Conservation (phyloP, 1,140 invertebrate genomes). For the Micrasema minimum region DNA sequence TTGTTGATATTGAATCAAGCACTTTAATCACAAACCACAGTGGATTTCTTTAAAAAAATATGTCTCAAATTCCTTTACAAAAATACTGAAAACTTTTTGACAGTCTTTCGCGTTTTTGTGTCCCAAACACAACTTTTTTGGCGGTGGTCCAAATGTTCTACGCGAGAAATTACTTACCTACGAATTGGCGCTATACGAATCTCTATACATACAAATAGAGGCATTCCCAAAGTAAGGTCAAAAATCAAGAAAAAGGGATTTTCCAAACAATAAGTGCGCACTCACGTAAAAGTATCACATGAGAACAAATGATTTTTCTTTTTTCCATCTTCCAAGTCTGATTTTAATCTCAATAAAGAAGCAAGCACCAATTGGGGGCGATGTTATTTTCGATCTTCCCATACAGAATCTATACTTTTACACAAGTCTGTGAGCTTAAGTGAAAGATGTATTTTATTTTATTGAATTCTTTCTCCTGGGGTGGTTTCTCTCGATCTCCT, state of each 20-base stretch:
- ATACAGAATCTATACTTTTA: neutral
- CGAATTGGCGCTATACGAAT: slow-evolving; percentile 10
- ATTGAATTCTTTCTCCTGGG: too few species aligned
- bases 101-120: neutral
- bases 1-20: too few species aligned
- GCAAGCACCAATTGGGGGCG: neutral
- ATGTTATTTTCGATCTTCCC: neutral
- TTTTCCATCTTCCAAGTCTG: neutral
- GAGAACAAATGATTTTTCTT: neutral
- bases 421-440: too few species aligned
- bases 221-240: slow-evolving; percentile 4
- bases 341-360: slow-evolving; percentile 13
- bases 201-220: slow-evolving; percentile 8
- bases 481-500: too few species aligned
- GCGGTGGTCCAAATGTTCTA: neutral
- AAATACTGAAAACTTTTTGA: slow-evolving; percentile 8
- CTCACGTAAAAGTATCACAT: neutral
- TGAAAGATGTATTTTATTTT: too few species aligned
- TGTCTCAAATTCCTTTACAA: neutral
- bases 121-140: neutral
- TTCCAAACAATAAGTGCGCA: neutral
- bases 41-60: too few species aligned
- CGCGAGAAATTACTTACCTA: neutral
- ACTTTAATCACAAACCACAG: too few species aligned
- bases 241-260: neutral